Evolutionary conservation across 2,888 invertebrate genomes (phyloP), one percentile per base, ranked within the genome.

Genomic region (Coecobrya sp.): DNA sequence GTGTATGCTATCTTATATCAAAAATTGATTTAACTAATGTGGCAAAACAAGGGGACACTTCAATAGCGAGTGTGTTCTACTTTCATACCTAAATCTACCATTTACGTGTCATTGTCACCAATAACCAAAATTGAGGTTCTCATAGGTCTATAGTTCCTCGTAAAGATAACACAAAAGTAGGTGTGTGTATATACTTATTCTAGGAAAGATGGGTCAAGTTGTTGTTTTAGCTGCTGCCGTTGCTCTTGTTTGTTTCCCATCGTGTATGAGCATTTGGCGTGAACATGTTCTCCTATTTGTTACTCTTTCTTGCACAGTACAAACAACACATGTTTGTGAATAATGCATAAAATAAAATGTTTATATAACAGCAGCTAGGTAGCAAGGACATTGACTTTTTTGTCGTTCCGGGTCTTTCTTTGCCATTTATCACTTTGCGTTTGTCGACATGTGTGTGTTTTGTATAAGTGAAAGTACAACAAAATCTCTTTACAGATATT

Each of bases 41-140:
- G 36, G 73, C 27, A 65, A 65, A 65, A 65, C 65, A 65, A 65
- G 65, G 27, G 19, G 65, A 2, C 25, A 11, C 27, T 65, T 27
- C 59, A 13, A 8, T 70, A 22, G 59, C n/a, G 13, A n/a, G 8
- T 85, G 65, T 85, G 85, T 45, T 79, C 85, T 25, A 85, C 85
- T 85, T 85, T 85, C 27, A 22, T 68, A 45, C 65, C 85, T 68
- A 73, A 36, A 45, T 59, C 8, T 73, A 45, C 49, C 45, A 45
- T 62, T 68, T 85, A 45, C 65, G 42, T 85, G 85, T 85, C 85
- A 85, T 85, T 85, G 85, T 85, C 85, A 45, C 84, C 62, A 62
- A 85, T 42, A 45, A 45, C 73, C 45, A 45, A 73, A 73, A 73
- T 73, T n/a, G 73, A 73, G 73, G 45, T 36, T 73, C 45, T 42